A percentile compares a stretch with the other conserved stretches of the same genome.
Conservation (phyloP, 2,888 invertebrate species). For the Hololepta plana region DNA sequence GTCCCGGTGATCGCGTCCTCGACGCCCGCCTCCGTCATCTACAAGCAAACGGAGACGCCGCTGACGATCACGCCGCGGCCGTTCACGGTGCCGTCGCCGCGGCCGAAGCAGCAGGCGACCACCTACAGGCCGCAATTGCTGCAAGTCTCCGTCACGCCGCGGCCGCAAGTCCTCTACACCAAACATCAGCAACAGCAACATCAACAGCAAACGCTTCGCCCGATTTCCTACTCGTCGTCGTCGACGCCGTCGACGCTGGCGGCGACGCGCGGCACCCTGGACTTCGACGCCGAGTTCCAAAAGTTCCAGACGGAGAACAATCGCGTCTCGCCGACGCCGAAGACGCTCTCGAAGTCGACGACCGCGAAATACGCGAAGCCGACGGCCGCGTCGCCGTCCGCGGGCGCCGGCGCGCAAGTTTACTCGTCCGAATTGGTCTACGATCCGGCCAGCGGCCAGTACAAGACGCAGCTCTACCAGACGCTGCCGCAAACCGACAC, state of each 20-base stretch:
- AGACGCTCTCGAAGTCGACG: constrained; percentile 18
- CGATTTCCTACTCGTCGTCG: constrained; percentile 23
- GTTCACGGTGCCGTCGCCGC: constrained; percentile 27
- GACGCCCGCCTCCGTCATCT: constrained; percentile 26
- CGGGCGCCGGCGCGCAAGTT: constrained; percentile 44
- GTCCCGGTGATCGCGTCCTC: constrained; percentile 27
- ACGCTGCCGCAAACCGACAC: constrained; percentile 47
- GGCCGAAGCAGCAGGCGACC: constrained; percentile 41
- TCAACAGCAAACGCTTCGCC: constrained; percentile 18
- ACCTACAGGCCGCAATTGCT: constrained; percentile 44
- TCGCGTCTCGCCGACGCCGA: constrained; percentile 33
- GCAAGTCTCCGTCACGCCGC: constrained; percentile 39
- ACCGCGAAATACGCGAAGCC: constrained; percentile 22
- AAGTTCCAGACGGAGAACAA: constrained; percentile 52
- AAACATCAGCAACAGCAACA: constrained; percentile 18
- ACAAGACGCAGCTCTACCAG: constrained; percentile 63
- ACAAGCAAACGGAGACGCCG: constrained; percentile 27
- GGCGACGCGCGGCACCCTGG: constrained; percentile 19
- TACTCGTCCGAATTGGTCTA: constrained; percentile 63
- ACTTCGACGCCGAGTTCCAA: constrained; percentile 60
- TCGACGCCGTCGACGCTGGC: constrained; percentile 15
- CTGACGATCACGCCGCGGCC: constrained; percentile 44
- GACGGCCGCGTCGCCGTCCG: constrained; percentile 13
- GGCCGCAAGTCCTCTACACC: constrained; percentile 26
- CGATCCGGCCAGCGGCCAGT: constrained; percentile 59